Percentiles rank a stretch among this genome's conserved stretches.
Evolutionary conservation across 2,888 invertebrate species (phyloP).

Genomic region (Cheilosia pagana): DNA sequence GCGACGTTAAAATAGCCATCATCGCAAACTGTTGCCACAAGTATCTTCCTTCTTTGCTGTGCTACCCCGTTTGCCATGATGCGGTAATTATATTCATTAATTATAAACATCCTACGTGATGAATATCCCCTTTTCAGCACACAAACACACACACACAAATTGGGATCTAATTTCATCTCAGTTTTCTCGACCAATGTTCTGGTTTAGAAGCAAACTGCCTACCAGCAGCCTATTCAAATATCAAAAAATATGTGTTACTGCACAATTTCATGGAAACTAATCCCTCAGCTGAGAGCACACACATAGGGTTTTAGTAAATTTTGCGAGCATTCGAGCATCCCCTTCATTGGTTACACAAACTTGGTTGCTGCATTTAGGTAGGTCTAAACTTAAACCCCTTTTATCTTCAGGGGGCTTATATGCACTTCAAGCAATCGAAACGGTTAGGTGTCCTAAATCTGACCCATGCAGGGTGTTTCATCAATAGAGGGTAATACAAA

Average conservation of each 20-base stretch:
- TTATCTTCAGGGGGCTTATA: too few species aligned
- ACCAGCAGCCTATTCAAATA: not conserved
- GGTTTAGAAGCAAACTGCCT: not conserved
- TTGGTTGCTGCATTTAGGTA: too few species aligned
- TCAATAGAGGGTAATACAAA: too few species aligned
- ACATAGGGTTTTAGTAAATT: not conserved
- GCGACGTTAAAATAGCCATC: not conserved
- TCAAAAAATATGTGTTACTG: not conserved
- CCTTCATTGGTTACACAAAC: too few species aligned
- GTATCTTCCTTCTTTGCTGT: not conserved
- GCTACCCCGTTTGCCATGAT: not conserved
- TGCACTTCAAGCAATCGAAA: too few species aligned
- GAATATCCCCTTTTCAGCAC: conserved; percentile 12
- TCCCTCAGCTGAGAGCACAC: not conserved
- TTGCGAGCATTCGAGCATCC: not conserved
- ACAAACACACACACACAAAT: not conserved
- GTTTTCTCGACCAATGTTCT: conserved; percentile 1
- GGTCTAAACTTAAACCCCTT: too few species aligned
- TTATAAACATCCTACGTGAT: conserved; percentile 28
- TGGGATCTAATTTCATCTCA: conserved; percentile 22
- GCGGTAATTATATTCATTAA: conserved; percentile 50
- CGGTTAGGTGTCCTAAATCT: too few species aligned
- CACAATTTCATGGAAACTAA: not conserved
- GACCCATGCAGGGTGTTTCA: too few species aligned
- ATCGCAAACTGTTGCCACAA: conserved; percentile 8